Conservation (phyloP, 2,888 invertebrate genomes). For the Aleiodes alternator region DNA sequence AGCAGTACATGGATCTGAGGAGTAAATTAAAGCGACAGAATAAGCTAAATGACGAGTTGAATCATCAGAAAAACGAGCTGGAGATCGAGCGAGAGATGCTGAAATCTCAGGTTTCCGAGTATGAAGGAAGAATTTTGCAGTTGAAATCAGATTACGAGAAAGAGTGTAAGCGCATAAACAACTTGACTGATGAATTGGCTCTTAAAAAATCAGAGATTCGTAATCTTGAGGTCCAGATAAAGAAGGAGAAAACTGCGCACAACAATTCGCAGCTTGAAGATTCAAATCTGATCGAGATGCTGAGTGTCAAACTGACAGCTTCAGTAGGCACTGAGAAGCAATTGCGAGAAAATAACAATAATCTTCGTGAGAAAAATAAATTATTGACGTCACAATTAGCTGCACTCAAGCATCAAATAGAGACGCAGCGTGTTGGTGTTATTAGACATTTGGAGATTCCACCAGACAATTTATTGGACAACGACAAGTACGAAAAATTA, state of each 20-base stretch:
- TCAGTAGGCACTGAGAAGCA: constrained; percentile 81
- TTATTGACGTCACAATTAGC: constrained; percentile 74
- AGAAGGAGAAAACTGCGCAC: constrained; percentile 63
- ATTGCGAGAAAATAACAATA: constrained; percentile 79
- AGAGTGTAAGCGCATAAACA: constrained; percentile 63
- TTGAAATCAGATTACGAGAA: constrained; percentile 67
- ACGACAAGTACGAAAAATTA: constrained; percentile 60
- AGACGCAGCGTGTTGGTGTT: constrained; percentile 52
- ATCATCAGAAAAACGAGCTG: constrained; percentile 65
- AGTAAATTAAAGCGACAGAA: constrained; percentile 60
- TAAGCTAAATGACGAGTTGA: constrained; percentile 67
- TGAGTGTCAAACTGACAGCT: constrained; percentile 77
- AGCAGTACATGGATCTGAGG: constrained; percentile 58
- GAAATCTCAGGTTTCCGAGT: constrained; percentile 68
- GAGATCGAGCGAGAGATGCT: constrained; percentile 69
- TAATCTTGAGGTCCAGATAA: constrained; percentile 64
- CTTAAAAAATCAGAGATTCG: constrained; percentile 64
- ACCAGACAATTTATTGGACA: constrained; percentile 52
- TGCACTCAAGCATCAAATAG: constrained; percentile 60
- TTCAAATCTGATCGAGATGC: constrained; percentile 64
- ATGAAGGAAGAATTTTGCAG: constrained; percentile 69
- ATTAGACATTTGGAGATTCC: neutral
- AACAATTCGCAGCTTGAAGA: constrained; percentile 64
- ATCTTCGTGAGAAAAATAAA: constrained; percentile 77
- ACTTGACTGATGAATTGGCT: constrained; percentile 66